Evolutionary conservation across 2,797 vertebrate genomes (phyloP).

Genomic region (Sarcophilus harrisii): DNA sequence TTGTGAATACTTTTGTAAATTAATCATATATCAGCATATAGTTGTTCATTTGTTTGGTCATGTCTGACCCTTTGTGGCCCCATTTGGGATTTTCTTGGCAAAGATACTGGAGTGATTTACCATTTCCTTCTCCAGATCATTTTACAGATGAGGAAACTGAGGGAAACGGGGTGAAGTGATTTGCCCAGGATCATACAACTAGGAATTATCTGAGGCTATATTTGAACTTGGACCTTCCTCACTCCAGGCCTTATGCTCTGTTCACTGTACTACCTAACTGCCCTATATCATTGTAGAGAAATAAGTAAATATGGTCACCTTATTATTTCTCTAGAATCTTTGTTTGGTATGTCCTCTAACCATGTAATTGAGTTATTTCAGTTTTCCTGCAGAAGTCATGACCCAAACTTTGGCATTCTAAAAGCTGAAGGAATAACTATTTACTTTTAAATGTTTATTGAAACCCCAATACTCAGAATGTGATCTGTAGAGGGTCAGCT

Average conservation of each 20-base stretch:
- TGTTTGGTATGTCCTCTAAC: slow-evolving; percentile 3
- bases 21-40: neutral
- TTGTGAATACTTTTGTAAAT: neutral
- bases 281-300: neutral
- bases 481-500: neutral
- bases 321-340: slow-evolving; percentile 24
- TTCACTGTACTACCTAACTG: neutral
- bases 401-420: too few species aligned
- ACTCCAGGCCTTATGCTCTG: neutral
- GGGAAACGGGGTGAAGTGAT: neutral
- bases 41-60: neutral
- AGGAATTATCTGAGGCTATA: neutral
- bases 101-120: neutral
- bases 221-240: neutral
- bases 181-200: neutral
- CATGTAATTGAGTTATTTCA: neutral
- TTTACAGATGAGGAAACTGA: slow-evolving; percentile 5
- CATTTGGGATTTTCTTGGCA: neutral
- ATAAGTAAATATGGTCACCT: slow-evolving; percentile 52
- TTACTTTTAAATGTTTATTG: too few species aligned
- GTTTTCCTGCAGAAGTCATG: too few species aligned
- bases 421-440: too few species aligned
- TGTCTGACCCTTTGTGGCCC: neutral
- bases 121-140: neutral
- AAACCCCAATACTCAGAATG: neutral